These are phyloP conservation scores for Chymomyza amoena DNA, from an alignment of 2,888 invertebrate species.

Conservation along the genomic window DNA sequence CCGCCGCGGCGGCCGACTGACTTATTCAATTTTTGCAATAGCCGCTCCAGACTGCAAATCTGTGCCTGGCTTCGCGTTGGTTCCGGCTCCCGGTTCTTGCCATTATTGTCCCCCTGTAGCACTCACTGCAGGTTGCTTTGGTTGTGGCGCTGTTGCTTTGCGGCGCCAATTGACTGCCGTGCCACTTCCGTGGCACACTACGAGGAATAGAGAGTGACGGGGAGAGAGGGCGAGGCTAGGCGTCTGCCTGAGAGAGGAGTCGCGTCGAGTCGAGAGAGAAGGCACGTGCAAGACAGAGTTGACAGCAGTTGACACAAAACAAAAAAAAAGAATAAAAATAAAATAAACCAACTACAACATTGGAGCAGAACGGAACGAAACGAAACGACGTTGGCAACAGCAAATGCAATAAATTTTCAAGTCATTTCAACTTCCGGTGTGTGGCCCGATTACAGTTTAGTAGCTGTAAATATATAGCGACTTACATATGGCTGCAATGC, in stretches of 20 bases:
- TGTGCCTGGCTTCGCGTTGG: constrained; percentile 52
- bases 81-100: constrained; percentile 43
- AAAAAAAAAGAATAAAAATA: no score
- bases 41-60: constrained; percentile 44
- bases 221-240: constrained; percentile 18
- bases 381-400: constrained; percentile 35
- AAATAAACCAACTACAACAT: constrained; percentile 14
- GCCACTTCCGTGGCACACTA: constrained; percentile 56
- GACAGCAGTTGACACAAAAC: constrained; percentile 46
- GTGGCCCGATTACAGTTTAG: constrained; percentile 70
- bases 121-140: neutral
- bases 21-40: constrained; percentile 63
- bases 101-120: no score
- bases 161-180: constrained; percentile 66
- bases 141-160: constrained; percentile 5
- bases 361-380: no score
- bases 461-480: constrained; percentile 63
- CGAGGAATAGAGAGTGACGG: constrained; percentile 12
- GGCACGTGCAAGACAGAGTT: constrained; percentile 51
- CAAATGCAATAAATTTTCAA: constrained; percentile 73
- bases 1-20: constrained; percentile 22
- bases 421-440: constrained; percentile 73
- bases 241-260: no score
- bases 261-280: no score
- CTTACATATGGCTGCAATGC: constrained; percentile 18